A percentile compares a stretch with the other conserved stretches of the same genome.
These are phyloP conservation scores for Probosciger aterrimus DNA, from an alignment of 2,113 vertebrate species.

Conservation along the genomic window DNA sequence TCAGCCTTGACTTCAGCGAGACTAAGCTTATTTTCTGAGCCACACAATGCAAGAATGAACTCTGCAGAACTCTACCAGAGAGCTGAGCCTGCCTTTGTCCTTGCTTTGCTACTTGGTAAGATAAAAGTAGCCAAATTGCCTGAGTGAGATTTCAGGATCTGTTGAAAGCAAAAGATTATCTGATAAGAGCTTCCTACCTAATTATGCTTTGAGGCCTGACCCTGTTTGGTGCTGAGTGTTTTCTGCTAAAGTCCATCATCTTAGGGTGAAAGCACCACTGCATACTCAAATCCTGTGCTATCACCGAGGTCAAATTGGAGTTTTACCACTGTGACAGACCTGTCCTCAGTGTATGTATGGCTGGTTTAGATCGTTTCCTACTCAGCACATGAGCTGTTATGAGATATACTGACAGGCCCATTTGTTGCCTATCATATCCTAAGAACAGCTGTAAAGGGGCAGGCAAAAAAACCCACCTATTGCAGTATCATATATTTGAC, in stretches of 20 bases:
- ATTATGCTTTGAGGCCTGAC: not conserved
- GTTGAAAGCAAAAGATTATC: constrained; percentile 23
- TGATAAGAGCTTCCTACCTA: constrained; percentile 42
- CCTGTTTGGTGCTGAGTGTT: not conserved
- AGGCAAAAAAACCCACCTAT: not conserved
- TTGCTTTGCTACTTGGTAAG: not conserved
- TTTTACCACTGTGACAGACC: not conserved
- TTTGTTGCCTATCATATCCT: not conserved
- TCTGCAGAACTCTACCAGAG: not conserved
- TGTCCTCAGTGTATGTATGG: not conserved
- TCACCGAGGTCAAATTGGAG: not conserved
- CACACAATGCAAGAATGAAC: not conserved
- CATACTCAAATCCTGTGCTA: not conserved
- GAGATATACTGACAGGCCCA: not conserved
- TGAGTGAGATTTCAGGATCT: not conserved
- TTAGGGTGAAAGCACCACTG: not conserved
- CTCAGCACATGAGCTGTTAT: not conserved
- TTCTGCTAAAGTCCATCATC: not conserved
- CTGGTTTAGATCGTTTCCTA: not conserved
- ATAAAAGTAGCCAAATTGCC: constrained; percentile 12
- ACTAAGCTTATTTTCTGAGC: constrained; percentile 9
- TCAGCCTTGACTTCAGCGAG: not conserved
- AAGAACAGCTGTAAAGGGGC: not conserved
- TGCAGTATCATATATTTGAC: not conserved
- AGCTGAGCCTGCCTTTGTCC: constrained; percentile 48